Percentiles rank a stretch among this genome's conserved stretches.
Evolutionary conservation across 1,140 invertebrate genomes (phyloP).

Genomic region (Lineus longissimus): DNA sequence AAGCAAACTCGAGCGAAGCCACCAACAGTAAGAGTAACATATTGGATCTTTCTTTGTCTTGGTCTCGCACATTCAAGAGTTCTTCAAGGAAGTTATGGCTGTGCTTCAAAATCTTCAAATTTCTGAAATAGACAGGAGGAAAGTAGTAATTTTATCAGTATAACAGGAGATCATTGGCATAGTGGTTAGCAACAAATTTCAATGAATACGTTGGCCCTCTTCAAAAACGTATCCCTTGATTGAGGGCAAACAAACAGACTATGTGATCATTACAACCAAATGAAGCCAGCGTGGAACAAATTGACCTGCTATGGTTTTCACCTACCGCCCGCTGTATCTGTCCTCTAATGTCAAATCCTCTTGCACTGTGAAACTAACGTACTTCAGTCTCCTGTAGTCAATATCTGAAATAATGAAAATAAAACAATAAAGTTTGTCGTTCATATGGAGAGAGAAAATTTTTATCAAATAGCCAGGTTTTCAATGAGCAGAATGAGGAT

Average conservation of each 20-base stretch:
- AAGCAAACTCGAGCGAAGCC: conserved; percentile 47
- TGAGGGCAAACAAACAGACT: too few relatives aligned
- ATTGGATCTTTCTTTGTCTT: conserved; percentile 41
- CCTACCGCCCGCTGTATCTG: conserved; percentile 33
- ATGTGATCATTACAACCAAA: too few relatives aligned
- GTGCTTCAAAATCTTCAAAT: conserved; percentile 32
- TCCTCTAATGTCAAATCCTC: conserved; percentile 38
- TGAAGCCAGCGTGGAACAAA: too few relatives aligned
- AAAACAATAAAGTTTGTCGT: neutral
- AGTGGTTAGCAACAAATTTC: too few relatives aligned
- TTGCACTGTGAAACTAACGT: conserved; percentile 42
- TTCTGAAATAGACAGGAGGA: conserved; percentile 23
- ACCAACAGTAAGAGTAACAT: conserved; percentile 49
- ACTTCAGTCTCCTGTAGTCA: conserved; percentile 39
- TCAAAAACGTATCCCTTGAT: too few relatives aligned
- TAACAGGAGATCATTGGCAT: neutral
- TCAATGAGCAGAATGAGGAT: neutral
- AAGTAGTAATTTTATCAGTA: neutral
- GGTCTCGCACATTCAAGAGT: conserved; percentile 26
- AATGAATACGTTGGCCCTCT: too few relatives aligned
- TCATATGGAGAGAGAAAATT: too few relatives aligned
- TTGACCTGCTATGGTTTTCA: too few relatives aligned
- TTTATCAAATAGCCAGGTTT: too few relatives aligned
- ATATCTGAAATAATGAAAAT: conserved; percentile 30
- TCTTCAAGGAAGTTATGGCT: conserved; percentile 36